Conservation (phyloP, 30 jellyfish, hydroid and myxozoan genomes). For the Phacellophora camtschatica region DNA sequence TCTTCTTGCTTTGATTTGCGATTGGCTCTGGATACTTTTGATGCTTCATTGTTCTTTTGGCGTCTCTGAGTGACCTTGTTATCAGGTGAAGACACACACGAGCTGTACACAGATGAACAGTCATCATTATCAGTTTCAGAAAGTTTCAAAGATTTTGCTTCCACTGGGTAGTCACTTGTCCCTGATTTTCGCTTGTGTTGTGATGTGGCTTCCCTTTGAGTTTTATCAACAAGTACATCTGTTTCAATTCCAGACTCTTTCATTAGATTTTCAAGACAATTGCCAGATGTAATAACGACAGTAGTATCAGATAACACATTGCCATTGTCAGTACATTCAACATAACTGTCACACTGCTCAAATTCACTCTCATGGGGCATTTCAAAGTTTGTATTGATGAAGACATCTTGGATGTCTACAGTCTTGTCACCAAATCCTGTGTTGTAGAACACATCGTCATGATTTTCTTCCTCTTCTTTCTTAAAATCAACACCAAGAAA, state of each 20-base stretch:
- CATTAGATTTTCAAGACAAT: conserved; percentile 34
- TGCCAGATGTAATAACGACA: conserved; percentile 27
- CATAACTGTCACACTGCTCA: not conserved
- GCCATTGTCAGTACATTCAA: conserved; percentile 7
- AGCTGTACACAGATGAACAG: conserved; percentile 28
- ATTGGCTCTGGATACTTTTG: conserved; percentile 74
- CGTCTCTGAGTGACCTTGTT: conserved; percentile 41
- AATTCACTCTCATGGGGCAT: not conserved
- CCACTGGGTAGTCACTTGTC: not conserved
- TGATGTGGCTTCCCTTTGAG: not conserved
- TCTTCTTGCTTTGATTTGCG: conserved; percentile 56
- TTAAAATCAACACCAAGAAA: not conserved
- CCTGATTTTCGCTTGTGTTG: not conserved
- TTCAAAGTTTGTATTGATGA: not conserved
- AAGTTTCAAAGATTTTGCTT: not conserved
- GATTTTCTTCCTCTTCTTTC: not conserved
- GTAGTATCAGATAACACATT: conserved; percentile 37
- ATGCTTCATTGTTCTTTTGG: conserved; percentile 77
- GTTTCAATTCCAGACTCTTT: conserved; percentile 19
- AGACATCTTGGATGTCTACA: not conserved
- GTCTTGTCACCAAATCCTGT: not conserved
- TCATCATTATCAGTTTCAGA: conserved; percentile 40
- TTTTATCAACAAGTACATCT: not conserved
- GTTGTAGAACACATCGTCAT: not conserved
- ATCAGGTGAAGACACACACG: conserved; percentile 55